Evolutionary conservation across 1,140 invertebrate species (phyloP), one percentile per base, ranked within the genome.

Genomic region (Apis cerana): DNA sequence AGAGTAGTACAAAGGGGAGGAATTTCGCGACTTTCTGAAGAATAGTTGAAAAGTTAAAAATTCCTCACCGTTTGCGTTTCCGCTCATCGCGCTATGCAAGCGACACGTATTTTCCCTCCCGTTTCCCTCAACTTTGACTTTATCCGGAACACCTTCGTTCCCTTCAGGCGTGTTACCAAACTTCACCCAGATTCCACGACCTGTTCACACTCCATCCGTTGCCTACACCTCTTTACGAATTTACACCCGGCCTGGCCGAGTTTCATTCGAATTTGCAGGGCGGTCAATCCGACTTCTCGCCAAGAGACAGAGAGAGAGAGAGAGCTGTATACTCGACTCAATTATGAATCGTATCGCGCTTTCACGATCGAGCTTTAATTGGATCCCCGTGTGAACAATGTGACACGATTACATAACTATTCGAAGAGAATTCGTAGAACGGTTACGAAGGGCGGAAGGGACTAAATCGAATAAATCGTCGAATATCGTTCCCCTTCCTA

Each of bases 331-430:
- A 58, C 43, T 43, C 52, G 43, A 4, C 43, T n/a, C 64, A 75
- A 61, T 75, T 82, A 76, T 68, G 64, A 69, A 61, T 68, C 72
- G 64, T 13, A 76, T 52, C 54, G 13, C 54, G 27, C 58, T 33
- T 70, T 64, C 27, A 65, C 65, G 59, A 86, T 83, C 72, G 59
- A 75, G 27, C 71, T 56, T 80, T 83, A 87, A 87, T 87, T 82
- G 85, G 71, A 61, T 33, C 33, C 5, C 33, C 58, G 52, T 33
- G 61, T 58, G 80, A 64, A 87, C 85, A 83, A 83, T 64, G 70
- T 7, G 33, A 85, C 75, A 85, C 70, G 70, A 87, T 76, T 75
- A 54, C 65, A 50, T n/a, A 74, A 70, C 65, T 61, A 74, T 71
- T 27, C 33, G 61, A 61, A 54, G 58, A 27, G 33, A 54, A 62